Conservation (phyloP, 2,113 vertebrate genomes). For the Atrichornis clamosus region DNA sequence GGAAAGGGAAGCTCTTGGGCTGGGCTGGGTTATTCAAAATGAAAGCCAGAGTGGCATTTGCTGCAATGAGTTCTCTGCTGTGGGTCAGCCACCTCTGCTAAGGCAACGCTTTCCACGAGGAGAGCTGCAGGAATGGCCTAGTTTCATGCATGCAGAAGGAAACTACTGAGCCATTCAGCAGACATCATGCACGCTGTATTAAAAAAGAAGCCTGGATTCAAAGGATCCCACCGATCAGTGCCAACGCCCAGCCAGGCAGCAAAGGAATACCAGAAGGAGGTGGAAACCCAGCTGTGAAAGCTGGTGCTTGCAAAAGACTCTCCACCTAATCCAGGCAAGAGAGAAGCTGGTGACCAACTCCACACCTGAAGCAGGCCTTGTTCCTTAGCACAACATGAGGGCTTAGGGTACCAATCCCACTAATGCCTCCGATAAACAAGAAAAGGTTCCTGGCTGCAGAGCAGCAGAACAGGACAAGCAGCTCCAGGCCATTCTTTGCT, state of each 20-base stretch:
- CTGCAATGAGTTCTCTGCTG: not conserved
- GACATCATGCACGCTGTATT: accelerated
- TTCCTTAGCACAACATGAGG: not conserved
- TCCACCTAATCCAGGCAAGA: not conserved
- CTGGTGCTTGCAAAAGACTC: not conserved
- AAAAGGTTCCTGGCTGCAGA: not conserved
- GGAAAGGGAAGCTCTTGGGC: slow-evolving; percentile 11
- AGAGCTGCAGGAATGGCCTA: not conserved
- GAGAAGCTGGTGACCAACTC: not conserved
- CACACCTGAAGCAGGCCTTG: not conserved
- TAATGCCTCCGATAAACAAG: not conserved
- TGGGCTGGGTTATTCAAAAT: slow-evolving; percentile 11
- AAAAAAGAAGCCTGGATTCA: not conserved
- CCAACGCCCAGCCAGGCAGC: not conserved
- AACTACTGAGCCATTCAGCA: not conserved
- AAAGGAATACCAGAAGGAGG: not conserved
- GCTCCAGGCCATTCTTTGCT: not conserved
- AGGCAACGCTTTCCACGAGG: not conserved
- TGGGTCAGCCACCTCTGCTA: not conserved
- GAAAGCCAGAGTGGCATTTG: not conserved
- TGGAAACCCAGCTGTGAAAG: not conserved
- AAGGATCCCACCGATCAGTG: not conserved
- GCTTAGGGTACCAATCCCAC: not conserved
- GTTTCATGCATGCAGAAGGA: not conserved
- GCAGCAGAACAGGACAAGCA: not conserved